phyloP scores from a whole-genome alignment of 2,888 invertebrate species.

The Alcis repandata region DNA sequence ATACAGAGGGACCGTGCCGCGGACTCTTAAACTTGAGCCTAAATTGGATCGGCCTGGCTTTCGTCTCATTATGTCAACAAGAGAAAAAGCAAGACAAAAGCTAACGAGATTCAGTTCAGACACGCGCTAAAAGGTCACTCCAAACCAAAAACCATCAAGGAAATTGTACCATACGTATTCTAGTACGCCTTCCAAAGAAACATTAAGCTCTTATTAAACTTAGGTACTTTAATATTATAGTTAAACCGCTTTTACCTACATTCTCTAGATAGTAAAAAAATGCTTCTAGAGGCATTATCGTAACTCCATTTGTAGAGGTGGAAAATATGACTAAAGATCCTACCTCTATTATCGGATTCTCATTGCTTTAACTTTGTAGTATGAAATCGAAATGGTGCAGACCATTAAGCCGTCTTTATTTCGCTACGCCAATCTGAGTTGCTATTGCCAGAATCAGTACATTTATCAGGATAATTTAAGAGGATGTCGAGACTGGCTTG shows the following conservation, averaged over 20 bases:
- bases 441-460: conserved; percentile 21
- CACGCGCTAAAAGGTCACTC: too few species aligned
- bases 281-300: not conserved
- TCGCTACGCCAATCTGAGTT: conserved; percentile 12
- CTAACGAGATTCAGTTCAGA: too few species aligned
- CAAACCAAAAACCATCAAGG: not conserved
- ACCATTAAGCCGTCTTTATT: conserved; percentile 19
- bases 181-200: not conserved
- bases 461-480: conserved; percentile 29
- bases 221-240: not conserved
- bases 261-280: conserved; percentile 2
- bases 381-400: conserved; percentile 23
- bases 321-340: conserved; percentile 23
- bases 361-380: conserved; percentile 24
- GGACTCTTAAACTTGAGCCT: too few species aligned
- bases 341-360: conserved; percentile 30
- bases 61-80: too few species aligned
- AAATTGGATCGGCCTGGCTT: too few species aligned
- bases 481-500: conserved; percentile 35
- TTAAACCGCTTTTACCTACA: not conserved
- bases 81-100: too few species aligned
- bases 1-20: too few species aligned
- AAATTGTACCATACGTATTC: not conserved
- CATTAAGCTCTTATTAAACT: not conserved
- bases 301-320: conserved; percentile 13